Conservation (phyloP, 2,888 invertebrate genomes). For the Orchesellides sinensis region DNA sequence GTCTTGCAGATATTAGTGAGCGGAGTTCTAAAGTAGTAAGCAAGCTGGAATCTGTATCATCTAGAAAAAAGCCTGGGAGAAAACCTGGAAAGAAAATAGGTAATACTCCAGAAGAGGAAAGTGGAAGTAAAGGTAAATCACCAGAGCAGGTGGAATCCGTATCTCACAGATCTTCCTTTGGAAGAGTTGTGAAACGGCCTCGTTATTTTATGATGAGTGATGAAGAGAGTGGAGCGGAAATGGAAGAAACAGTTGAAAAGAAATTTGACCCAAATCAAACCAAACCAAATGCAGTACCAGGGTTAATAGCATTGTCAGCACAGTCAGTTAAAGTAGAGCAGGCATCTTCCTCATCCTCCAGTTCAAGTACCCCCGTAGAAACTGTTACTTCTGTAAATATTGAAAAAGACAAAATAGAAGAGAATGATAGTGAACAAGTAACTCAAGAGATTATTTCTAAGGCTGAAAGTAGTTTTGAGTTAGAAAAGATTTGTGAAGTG, state of each 20-base stretch:
- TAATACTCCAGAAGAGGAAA: neutral
- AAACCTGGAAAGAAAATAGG: conserved; percentile 7
- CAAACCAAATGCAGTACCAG: neutral
- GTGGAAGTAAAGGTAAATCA: neutral
- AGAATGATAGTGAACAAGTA: too few relatives aligned
- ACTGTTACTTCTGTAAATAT: too few relatives aligned
- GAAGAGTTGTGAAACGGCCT: conserved; percentile 43
- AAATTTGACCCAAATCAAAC: conserved; percentile 22
- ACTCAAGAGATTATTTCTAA: neutral
- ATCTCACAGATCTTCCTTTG: conserved; percentile 42
- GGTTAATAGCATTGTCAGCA: too few relatives aligned
- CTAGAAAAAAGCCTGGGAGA: conserved; percentile 12
- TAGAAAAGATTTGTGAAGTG: neutral
- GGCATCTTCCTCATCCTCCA: neutral
- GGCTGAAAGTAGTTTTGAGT: neutral
- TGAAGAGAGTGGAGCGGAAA: neutral
- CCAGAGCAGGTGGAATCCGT: neutral
- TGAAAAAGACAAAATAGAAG: too few relatives aligned
- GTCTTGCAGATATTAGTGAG: neutral
- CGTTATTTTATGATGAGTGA: conserved; percentile 31
- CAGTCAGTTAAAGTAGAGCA: neutral
- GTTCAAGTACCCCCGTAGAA: too few relatives aligned
- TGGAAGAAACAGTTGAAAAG: conserved; percentile 5
- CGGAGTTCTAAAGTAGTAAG: neutral
- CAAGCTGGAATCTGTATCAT: too few relatives aligned